Evolutionary conservation across 1,140 invertebrate species (phyloP), one percentile per base, ranked within the genome.

Genomic region (Idris sp.): DNA sequence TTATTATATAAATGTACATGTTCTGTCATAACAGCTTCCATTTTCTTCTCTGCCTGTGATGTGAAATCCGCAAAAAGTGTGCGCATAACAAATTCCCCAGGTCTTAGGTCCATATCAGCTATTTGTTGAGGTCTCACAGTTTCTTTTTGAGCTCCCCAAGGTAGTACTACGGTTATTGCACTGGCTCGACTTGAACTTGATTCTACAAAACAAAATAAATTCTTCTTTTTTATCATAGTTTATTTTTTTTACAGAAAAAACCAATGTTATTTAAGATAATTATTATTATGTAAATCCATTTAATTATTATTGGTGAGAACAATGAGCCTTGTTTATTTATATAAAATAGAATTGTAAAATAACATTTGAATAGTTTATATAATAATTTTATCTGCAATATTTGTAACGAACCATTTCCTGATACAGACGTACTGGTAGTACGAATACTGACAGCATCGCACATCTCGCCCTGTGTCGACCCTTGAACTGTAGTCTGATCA

Each of bases 51-150:
- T 2, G 96, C 95, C 79, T 97, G 93, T 0, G 93, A 87, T 2
- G 96, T 97, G 80, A 98, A 99, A 83, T 99, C 96, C 1, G 95
- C 92, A 83, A 99, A 99, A 0, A 99, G 89, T 25, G 94, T 95
- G 36, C 96, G 90, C 92, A 99, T 96, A 1, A 98, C 96, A 89
- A 95, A 98, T 84, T 98, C 97, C 11, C 97, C 97, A 0, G 96
- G 95, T 54, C 92, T 87, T 9, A 93, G 82, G 82, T 93, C 91
- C 74, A 91, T 90, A 67, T 93, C 92, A 53, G 85, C 88, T 13
- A 89, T 81, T 53, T 88, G 85, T 43, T 91, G 89, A 18, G 90
- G 88, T 26, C 89, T 88, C 0, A 90, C 89, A 19, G 92, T 88
- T 80, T 93, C 93, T 80, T 95, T 95, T 62, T 93, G 92, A 8